Percentiles rank a stretch among this genome's conserved stretches.
These are phyloP conservation scores for Coremacera marginata DNA, from an alignment of 2,888 invertebrate genomes.

Conservation along the genomic window DNA sequence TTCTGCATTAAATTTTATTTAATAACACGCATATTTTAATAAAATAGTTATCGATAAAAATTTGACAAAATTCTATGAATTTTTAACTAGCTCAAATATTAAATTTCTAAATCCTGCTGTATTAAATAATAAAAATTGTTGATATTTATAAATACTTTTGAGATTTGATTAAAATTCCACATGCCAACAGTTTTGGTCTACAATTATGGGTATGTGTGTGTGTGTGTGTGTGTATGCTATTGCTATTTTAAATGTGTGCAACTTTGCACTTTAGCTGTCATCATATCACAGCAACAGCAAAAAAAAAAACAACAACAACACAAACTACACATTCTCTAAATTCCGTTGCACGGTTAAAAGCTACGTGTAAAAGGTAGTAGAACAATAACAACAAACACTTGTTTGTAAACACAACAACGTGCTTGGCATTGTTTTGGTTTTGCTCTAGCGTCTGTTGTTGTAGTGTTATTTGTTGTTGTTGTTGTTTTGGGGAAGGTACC, in stretches of 20 bases:
- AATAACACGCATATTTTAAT: background rate
- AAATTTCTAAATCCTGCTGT: background rate
- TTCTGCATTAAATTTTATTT: too few species aligned
- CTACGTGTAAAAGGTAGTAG: background rate
- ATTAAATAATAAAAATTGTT: background rate
- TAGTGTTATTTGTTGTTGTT: slow-evolving; percentile 43
- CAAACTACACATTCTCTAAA: slow-evolving; percentile 15
- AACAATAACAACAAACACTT: slow-evolving; percentile 29
- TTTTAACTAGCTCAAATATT: background rate
- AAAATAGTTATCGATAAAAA: background rate
- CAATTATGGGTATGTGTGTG: background rate
- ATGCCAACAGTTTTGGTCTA: background rate
- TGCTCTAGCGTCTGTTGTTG: slow-evolving; percentile 3
- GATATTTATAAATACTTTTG: slow-evolving; percentile 32
- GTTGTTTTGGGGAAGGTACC: slow-evolving; percentile 60
- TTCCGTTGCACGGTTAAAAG: slow-evolving; percentile 15
- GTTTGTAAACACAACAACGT: slow-evolving; percentile 31
- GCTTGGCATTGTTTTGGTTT: background rate
- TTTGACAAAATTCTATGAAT: too few species aligned
- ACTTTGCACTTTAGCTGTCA: slow-evolving; percentile 43
- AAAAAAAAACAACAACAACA: background rate
- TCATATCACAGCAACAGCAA: slow-evolving; percentile 22
- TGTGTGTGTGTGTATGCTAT: background rate
- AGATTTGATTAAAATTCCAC: slow-evolving; percentile 38
- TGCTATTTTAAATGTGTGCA: slow-evolving; percentile 36